Percentiles rank a stretch among this genome's conserved stretches.
Evolutionary conservation across 2,113 vertebrate genomes (phyloP).

Genomic region (Bubo bubo): DNA sequence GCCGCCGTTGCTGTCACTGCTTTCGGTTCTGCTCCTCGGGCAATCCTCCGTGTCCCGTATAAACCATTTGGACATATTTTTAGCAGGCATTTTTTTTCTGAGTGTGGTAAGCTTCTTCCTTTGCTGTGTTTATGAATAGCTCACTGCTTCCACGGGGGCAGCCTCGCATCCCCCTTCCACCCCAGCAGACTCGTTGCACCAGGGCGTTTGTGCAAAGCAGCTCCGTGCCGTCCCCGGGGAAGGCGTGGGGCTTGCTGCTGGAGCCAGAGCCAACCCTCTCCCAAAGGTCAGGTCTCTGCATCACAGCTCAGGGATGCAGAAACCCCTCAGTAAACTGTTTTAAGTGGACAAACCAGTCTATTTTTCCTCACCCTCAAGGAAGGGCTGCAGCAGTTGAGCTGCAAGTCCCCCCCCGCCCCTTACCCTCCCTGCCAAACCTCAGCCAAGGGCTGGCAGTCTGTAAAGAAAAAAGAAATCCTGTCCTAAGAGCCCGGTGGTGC

Average conservation of each 20-base stretch:
- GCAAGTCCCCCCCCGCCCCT: neutral
- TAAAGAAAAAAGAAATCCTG: neutral
- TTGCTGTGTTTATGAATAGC: neutral
- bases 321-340: neutral
- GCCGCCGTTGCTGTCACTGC: neutral
- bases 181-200: neutral
- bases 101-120: neutral
- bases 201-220: neutral
- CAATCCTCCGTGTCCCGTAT: neutral
- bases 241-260: neutral
- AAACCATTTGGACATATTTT: conserved; percentile 2
- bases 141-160: neutral
- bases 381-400: neutral
- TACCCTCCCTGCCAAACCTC: neutral
- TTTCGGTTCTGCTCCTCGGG: neutral
- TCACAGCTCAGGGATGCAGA: neutral
- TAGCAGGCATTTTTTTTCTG: conserved; percentile 18
- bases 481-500: neutral
- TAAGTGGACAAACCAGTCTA: neutral
- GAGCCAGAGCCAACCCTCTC: neutral
- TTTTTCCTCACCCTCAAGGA: neutral
- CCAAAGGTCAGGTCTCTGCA: neutral
- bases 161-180: neutral
- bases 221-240: neutral
- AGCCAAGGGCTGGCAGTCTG: neutral